Conservation (phyloP, 2,113 vertebrate genomes). For the Bufo bufo region DNA sequence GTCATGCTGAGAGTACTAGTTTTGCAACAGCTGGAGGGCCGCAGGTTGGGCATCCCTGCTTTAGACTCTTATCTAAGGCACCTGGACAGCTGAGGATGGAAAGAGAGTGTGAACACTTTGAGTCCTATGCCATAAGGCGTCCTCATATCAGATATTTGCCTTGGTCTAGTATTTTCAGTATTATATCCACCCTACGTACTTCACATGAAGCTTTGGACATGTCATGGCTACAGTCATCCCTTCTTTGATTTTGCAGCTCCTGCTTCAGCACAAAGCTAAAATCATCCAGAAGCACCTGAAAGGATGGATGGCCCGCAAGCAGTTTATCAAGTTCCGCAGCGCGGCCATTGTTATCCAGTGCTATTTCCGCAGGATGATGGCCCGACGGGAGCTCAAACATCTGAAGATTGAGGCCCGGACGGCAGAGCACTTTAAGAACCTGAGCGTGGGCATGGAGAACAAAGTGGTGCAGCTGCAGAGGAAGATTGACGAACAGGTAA, state of each 20-base stretch:
- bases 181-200: no score
- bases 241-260: conserved; percentile 70
- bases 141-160: no score
- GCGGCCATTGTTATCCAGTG: conserved; percentile 88
- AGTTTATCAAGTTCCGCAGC: conserved; percentile 64
- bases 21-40: no score
- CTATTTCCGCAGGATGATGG: conserved; percentile 77
- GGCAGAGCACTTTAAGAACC: conserved; percentile 83
- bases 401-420: conserved; percentile 92
- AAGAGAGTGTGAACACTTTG: no score
- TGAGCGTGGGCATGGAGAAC: conserved; percentile 97
- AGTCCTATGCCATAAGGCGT: no score
- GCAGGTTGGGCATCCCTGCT: no score
- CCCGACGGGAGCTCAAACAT: conserved; percentile 79
- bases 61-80: no score
- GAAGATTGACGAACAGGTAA: conserved; percentile 93
- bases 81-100: no score
- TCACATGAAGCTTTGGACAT: neutral
- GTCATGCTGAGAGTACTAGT: no score
- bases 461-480: conserved; percentile 95
- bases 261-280: conserved; percentile 85
- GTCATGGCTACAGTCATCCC: neutral
- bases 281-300: conserved; percentile 82
- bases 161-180: no score
- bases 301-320: conserved; percentile 80